phyloP scores from a whole-genome alignment of 2,797 vertebrate species.

The Acipenser oxyrinchus region DNA sequence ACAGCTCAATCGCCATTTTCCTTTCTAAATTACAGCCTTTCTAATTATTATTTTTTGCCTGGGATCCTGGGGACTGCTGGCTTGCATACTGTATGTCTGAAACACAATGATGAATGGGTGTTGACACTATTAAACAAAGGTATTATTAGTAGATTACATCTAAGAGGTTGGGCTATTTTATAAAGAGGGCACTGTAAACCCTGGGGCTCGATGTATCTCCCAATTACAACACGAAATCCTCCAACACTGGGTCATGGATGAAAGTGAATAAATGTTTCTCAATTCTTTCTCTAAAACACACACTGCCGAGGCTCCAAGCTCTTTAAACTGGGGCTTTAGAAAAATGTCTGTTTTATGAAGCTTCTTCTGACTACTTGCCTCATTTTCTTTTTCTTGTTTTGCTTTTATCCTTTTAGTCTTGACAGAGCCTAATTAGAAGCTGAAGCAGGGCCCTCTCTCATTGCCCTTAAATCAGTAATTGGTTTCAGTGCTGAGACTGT shows the following conservation, averaged over 20 bases:
- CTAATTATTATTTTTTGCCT: slow-evolving; percentile 1
- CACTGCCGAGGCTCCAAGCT: slow-evolving; percentile 54
- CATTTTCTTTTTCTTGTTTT: slow-evolving; percentile 72
- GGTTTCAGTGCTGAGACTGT: slow-evolving; percentile 94
- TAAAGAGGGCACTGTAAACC: slow-evolving; percentile 54
- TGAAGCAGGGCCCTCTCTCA: slow-evolving; percentile 82
- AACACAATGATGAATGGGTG: slow-evolving; percentile 50
- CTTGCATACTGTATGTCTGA: slow-evolving; percentile 19
- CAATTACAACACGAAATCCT: slow-evolving; percentile 68
- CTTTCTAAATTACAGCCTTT: background rate
- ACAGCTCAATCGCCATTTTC: slow-evolving; percentile 17
- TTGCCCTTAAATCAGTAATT: slow-evolving; percentile 99
- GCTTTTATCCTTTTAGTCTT: slow-evolving; percentile 94
- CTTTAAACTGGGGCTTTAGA: slow-evolving; percentile 63
- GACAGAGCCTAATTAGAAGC: slow-evolving; percentile 97
- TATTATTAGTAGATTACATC: slow-evolving; percentile 67
- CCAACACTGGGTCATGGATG: slow-evolving; percentile 60
- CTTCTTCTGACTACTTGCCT: slow-evolving; percentile 65
- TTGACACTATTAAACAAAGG: slow-evolving; percentile 69
- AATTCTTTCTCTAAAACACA: slow-evolving; percentile 69
- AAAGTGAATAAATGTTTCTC: slow-evolving; percentile 82
- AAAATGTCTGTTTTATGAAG: slow-evolving; percentile 53
- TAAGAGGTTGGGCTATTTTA: slow-evolving; percentile 44
- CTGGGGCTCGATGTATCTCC: slow-evolving; percentile 52
- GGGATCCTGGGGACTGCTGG: slow-evolving; percentile 23